Percentiles rank a stretch among this genome's conserved stretches.
phyloP scores from a whole-genome alignment of 2,797 vertebrate species.

The Mus minutoides region DNA sequence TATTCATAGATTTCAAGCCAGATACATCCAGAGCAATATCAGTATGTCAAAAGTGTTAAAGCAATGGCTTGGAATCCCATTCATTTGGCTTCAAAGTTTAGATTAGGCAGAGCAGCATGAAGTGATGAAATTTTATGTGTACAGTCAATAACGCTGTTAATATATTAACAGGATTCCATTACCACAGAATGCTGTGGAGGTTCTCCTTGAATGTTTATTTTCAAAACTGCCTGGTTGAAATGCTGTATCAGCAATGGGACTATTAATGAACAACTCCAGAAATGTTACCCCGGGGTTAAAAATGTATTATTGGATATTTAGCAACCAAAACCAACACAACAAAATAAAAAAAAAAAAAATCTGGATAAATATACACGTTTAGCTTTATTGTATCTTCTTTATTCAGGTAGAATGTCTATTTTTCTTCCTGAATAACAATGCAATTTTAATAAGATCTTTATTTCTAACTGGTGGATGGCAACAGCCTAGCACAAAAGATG shows the following conservation, averaged over 20 bases:
- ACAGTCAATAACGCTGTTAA: slow-evolving; percentile 7
- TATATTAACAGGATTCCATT: slow-evolving; percentile 2
- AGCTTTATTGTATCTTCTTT: not conserved
- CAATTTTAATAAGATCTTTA: not conserved
- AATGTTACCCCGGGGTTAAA: not conserved
- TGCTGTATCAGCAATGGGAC: not conserved
- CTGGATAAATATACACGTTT: not conserved
- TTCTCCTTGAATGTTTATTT: not conserved
- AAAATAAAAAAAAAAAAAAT: not conserved
- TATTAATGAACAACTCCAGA: not conserved
- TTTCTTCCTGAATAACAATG: not conserved
- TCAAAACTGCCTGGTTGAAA: not conserved
- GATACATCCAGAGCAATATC: slow-evolving; percentile 53
- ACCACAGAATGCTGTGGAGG: not conserved
- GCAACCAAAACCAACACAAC: not conserved
- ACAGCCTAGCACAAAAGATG: not conserved
- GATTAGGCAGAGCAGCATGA: not conserved
- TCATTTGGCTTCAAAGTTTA: slow-evolving; percentile 32
- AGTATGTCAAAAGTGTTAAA: slow-evolving; percentile 39
- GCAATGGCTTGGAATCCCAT: not conserved
- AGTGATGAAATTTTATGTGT: slow-evolving; percentile 40
- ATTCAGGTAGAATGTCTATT: not conserved
- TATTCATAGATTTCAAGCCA: slow-evolving; percentile 55
- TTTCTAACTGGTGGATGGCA: not conserved
- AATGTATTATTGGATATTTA: not conserved